These are phyloP conservation scores for Diuraphis noxia DNA, from an alignment of 1,140 invertebrate species.

Conservation along the genomic window DNA sequence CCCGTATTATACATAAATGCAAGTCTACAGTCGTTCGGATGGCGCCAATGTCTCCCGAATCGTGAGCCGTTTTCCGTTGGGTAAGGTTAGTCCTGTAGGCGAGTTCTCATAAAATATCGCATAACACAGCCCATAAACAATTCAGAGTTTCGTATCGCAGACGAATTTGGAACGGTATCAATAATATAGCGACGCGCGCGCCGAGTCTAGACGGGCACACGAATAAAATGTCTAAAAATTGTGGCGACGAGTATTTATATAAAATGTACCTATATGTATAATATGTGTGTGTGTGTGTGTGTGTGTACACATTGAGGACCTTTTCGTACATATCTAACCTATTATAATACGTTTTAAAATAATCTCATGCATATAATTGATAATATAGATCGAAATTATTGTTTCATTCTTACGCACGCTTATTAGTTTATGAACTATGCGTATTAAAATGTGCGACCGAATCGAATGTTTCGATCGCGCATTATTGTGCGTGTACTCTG, in stretches of 20 bases:
- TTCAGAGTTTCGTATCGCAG: not conserved
- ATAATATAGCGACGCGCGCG: not conserved
- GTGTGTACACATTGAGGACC: not conserved
- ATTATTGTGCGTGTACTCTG: not conserved
- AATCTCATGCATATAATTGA: not conserved
- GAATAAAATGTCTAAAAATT: not conserved
- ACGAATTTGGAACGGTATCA: conserved; percentile 49
- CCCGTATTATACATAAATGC: not conserved
- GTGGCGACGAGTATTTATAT: not conserved
- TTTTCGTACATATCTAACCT: not conserved
- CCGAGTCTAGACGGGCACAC: not conserved
- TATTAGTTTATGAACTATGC: not conserved
- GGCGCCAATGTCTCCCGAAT: conserved; percentile 28
- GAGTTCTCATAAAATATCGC: conserved; percentile 4
- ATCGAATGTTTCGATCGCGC: not conserved
- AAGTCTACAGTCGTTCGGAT: conserved; percentile 36
- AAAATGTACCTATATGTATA: not conserved
- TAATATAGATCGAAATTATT: too few species aligned
- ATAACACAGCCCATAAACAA: conserved; percentile 25
- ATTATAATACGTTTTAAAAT: not conserved
- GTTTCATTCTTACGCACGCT: not conserved
- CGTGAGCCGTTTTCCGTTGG: conserved; percentile 44
- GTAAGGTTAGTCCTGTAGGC: conserved; percentile 41
- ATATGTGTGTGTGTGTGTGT: not conserved
- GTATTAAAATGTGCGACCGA: not conserved